Evolutionary conservation across 1,140 invertebrate genomes (phyloP), one percentile per base, ranked within the genome.

Genomic region (Drosophila sturtevanti): DNA sequence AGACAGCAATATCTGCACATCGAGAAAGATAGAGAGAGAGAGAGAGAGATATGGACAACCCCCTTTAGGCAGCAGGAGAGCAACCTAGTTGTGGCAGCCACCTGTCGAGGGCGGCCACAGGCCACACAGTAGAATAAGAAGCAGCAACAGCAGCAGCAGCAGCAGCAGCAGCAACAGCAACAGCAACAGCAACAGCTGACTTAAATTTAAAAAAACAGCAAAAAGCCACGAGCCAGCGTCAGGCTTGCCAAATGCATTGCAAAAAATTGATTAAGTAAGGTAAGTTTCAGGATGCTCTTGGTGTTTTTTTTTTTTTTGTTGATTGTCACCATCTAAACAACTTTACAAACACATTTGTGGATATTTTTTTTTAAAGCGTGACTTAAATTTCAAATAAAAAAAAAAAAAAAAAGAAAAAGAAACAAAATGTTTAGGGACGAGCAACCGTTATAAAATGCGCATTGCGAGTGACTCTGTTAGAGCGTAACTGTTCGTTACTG

Each of bases 341-440:
- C n/a, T n/a, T n/a, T n/a, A n/a, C n/a, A n/a, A n/a, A n/a, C n/a
- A n/a, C n/a, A n/a, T n/a, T n/a, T n/a, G n/a, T n/a, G n/a, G n/a
- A n/a, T n/a, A n/a, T n/a, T n/a, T n/a, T n/a, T n/a, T n/a, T n/a
- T n/a, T n/a, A n/a, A 89, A 89, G 84, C 84, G 84, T 89, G 84
- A 89, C 84, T 89, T 85, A 89, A 81, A 89, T 89, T 85, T 84
- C 7, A 77, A 89, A 56, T 14, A 72, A 79, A 48, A 35, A 24
- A 52, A 31, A 60, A 81, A 69, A 65, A 35, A 58, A 48, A 75
- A 37, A 41, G 24, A 34, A 52, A 60, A 7, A 16, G 7, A 16
- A 48, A 2, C 41, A 22, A 63, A 72, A 60, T 60, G 63, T 60
- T 61, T 70, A 56, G 78, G 73, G 77, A 52, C 21, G 64, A 59